Evolutionary conservation across 2,888 invertebrate species (phyloP).

Genomic region (Trachelus tabidus): DNA sequence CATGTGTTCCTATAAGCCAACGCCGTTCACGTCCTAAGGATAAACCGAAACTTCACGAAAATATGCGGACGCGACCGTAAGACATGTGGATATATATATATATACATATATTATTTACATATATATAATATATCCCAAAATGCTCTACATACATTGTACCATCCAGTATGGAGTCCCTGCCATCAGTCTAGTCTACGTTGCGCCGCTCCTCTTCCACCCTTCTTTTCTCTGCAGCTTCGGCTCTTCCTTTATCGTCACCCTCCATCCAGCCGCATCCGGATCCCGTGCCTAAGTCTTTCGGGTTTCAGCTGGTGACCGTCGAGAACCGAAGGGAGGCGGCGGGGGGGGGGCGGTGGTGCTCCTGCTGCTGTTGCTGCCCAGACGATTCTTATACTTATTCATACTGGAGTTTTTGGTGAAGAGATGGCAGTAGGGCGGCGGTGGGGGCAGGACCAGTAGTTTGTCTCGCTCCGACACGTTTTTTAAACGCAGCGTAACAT

Average conservation of each 20-base stretch:
- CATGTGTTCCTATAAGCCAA: conserved; percentile 22
- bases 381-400: conserved; percentile 21
- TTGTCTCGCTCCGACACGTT: conserved; percentile 12
- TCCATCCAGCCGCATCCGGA: conserved; percentile 10
- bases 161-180: neutral
- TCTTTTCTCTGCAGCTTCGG: neutral
- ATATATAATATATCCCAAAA: neutral
- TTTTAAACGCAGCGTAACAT: conserved; percentile 28
- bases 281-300: conserved; percentile 11
- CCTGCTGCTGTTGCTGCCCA: neutral
- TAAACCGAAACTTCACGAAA: neutral
- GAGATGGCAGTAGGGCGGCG: neutral
- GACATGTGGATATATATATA: neutral
- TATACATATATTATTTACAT: neutral
- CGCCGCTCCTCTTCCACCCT: neutral
- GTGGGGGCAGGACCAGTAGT: neutral
- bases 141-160: neutral
- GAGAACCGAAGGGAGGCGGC: neutral
- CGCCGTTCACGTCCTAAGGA: neutral
- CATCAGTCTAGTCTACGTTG: neutral
- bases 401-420: neutral
- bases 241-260: neutral
- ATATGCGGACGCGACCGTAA: neutral
- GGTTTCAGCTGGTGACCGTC: conserved; percentile 35
- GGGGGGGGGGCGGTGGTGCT: neutral